phyloP scores from a whole-genome alignment of 1,140 invertebrate species.

The Cotesia vestalis region DNA sequence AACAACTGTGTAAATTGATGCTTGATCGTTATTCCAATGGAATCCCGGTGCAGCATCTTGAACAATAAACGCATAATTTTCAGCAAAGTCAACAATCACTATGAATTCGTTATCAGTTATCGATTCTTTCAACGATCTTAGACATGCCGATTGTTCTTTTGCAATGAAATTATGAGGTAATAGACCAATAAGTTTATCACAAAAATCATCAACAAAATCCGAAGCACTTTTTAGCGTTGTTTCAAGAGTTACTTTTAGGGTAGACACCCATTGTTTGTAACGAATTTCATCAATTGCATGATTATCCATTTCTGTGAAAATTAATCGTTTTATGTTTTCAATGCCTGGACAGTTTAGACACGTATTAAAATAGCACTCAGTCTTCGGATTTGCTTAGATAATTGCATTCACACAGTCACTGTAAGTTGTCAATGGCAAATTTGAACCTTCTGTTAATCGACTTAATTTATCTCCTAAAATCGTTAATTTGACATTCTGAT shows the following conservation, averaged over 20 bases:
- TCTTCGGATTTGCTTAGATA: slow-evolving; percentile 2
- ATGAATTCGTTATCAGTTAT: slow-evolving; percentile 35
- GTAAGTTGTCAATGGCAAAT: slow-evolving; percentile 26
- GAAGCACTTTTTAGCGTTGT: not conserved
- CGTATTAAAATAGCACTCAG: slow-evolving; percentile 23
- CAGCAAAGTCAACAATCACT: slow-evolving; percentile 46
- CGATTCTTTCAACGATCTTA: slow-evolving; percentile 36
- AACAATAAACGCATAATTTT: slow-evolving; percentile 30
- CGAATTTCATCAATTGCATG: slow-evolving; percentile 22
- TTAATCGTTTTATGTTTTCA: not conserved
- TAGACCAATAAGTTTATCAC: slow-evolving; percentile 27
- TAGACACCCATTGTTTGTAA: slow-evolving; percentile 33
- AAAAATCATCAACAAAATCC: slow-evolving; percentile 37
- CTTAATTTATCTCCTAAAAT: slow-evolving; percentile 25
- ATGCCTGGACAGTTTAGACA: slow-evolving; percentile 29
- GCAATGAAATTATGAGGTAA: slow-evolving; percentile 42
- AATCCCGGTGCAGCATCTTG: slow-evolving; percentile 4
- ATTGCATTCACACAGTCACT: slow-evolving; percentile 22
- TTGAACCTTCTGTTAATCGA: slow-evolving; percentile 9
- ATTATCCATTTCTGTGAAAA: slow-evolving; percentile 24
- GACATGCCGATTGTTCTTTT: slow-evolving; percentile 39
- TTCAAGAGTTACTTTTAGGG: slow-evolving; percentile 21
- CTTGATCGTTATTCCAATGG: slow-evolving; percentile 20
- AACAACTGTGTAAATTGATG: slow-evolving; percentile 12
- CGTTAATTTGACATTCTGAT: slow-evolving; percentile 48